These are phyloP conservation scores for Psilopogon haemacephalus DNA, from an alignment of 2,113 vertebrate species.

Conservation along the genomic window DNA sequence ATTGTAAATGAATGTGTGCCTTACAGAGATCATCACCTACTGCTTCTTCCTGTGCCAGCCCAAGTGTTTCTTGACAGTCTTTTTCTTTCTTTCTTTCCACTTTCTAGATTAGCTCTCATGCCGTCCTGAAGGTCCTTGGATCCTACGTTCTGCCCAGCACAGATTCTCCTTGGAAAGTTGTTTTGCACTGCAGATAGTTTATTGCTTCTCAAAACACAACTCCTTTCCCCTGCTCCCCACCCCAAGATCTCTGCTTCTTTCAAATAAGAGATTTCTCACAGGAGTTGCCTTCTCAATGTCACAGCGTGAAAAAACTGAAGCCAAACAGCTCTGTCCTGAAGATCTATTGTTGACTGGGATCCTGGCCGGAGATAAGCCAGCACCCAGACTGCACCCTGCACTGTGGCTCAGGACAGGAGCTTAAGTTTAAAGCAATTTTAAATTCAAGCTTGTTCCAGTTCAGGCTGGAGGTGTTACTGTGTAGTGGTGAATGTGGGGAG, in stretches of 20 bases:
- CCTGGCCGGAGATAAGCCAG: background rate
- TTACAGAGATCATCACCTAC: background rate
- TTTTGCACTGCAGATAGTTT: background rate
- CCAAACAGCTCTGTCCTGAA: background rate
- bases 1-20: background rate
- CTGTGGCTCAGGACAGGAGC: background rate
- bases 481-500: background rate
- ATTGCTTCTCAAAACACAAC: background rate
- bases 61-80: background rate
- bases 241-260: background rate
- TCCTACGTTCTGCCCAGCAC: background rate
- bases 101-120: background rate
- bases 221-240: background rate
- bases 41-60: background rate
- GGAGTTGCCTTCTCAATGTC: background rate
- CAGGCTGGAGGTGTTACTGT: background rate
- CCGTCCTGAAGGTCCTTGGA: background rate
- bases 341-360: background rate
- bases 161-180: background rate
- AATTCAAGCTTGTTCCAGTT: background rate
- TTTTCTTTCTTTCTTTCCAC: background rate
- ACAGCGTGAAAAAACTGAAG: background rate
- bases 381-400: background rate
- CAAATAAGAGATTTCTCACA: background rate
- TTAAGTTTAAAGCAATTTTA: background rate